A percentile compares a stretch with the other conserved stretches of the same genome.
phyloP scores from a whole-genome alignment of 2,797 vertebrate genomes.

The Siniperca scherzeri region DNA sequence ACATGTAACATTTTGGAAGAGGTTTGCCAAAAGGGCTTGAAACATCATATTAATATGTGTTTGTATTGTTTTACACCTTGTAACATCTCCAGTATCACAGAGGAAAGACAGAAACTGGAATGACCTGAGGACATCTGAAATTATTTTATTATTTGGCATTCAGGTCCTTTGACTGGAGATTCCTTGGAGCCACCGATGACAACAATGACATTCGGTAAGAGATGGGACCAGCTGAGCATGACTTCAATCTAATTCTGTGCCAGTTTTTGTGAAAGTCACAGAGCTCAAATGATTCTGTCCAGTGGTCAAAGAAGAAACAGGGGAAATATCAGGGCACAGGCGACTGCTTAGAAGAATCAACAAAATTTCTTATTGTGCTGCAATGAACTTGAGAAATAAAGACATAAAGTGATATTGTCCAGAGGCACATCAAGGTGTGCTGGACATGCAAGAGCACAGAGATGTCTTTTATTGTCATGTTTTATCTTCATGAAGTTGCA shows the following conservation, averaged over 20 bases:
- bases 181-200: constrained; percentile 60
- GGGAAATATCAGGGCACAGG: constrained; percentile 41
- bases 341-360: constrained; percentile 37
- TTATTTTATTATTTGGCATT: constrained; percentile 57
- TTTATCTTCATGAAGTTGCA: neutral
- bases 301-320: constrained; percentile 59
- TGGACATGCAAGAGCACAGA: neutral
- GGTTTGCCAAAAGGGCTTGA: neutral
- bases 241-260: constrained; percentile 78
- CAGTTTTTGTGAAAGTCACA: constrained; percentile 75
- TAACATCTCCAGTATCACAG: neutral
- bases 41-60: constrained; percentile 13
- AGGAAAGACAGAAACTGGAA: constrained; percentile 23
- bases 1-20: neutral
- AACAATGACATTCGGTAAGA: constrained; percentile 75
- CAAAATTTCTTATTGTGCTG: constrained; percentile 4
- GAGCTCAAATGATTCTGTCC: constrained; percentile 68
- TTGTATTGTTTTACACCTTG: constrained; percentile 14
- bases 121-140: constrained; percentile 49
- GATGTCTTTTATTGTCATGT: neutral
- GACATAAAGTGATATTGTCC: neutral
- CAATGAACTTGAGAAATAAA: constrained; percentile 22
- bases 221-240: constrained; percentile 71
- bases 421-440: neutral
- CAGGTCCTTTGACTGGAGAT: constrained; percentile 53